These are phyloP conservation scores for Hylyphantes graminicola DNA, from an alignment of 1,140 invertebrate genomes.

Conservation along the genomic window DNA sequence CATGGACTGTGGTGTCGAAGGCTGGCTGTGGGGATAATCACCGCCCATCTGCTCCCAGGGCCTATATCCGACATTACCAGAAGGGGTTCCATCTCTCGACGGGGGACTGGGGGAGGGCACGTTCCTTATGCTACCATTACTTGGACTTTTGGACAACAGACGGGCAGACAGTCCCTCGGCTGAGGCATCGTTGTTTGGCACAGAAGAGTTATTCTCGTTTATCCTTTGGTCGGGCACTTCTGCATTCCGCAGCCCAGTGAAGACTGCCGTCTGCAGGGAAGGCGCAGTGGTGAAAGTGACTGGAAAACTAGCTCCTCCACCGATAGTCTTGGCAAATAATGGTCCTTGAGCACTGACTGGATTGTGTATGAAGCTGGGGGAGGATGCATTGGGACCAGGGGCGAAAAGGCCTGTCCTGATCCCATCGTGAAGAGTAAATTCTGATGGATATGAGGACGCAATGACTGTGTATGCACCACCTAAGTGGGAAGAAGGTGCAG, in stretches of 20 bases:
- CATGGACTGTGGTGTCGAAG: constrained; percentile 45
- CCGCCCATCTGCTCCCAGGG: constrained; percentile 59
- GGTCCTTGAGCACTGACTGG: constrained; percentile 32
- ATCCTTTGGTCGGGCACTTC: constrained; percentile 17
- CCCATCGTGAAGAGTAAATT: constrained; percentile 28
- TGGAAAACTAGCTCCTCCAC: constrained; percentile 2
- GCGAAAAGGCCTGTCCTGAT: constrained; percentile 34
- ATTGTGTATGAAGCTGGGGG: constrained; percentile 23
- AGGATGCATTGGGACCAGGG: constrained; percentile 29
- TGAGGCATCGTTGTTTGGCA: constrained; percentile 50
- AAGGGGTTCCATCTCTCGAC: constrained; percentile 57
- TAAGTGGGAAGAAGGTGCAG: constrained; percentile 26
- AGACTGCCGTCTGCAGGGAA: not conserved
- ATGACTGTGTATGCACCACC: constrained; percentile 40
- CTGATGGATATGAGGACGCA: constrained; percentile 36
- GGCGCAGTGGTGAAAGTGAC: constrained; percentile 5
- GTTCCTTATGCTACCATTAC: not conserved
- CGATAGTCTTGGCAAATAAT: constrained; percentile 21
- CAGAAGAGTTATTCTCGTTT: constrained; percentile 9
- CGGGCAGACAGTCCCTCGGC: constrained; percentile 60
- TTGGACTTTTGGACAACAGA: constrained; percentile 58
- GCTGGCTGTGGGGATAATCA: constrained; percentile 43
- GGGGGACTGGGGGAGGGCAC: constrained; percentile 53
- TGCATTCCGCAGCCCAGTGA: constrained; percentile 3
- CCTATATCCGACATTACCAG: constrained; percentile 59